Evolutionary conservation across 2,888 invertebrate species (phyloP), one percentile per base, ranked within the genome.

Genomic region (Lepidocyrtoides sp.): DNA sequence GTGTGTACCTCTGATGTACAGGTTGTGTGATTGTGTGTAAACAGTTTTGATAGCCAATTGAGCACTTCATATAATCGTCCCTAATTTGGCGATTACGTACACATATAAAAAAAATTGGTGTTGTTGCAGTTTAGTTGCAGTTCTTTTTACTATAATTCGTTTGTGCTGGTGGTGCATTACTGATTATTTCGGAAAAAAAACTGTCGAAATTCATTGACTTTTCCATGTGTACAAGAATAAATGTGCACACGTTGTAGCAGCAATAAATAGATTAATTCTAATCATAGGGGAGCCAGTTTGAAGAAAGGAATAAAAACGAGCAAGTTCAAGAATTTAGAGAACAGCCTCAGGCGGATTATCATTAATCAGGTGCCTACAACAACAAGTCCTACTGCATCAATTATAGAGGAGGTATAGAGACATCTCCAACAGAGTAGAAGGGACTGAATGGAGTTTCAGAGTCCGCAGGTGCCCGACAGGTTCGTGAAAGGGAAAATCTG

Each of bases 251-350:
- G n/a, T 66, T 32, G 12, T 20, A 14, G 26, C 26, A 2, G 51
- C 51, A 48, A 23, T 51, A n/a, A 23, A 72, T 75, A 48, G 20
- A 12, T 8, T 44, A 44, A 44, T n/a, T 29, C 1, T 32, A 32
- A 0, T 32, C 29, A 57, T 36, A 79, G 79, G 79, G 79, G 57
- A 82, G 82, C 82, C 41, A 82, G 82, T 82, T 63, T 82, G 60
- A 60, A 82, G 29, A 82, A 82, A 82, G 86, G 66, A 91, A 54
- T 91, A 91, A 91, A 86, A 69, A 91, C 91, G 91, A 91, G 91
- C 86, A 91, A 91, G 91, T 91, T 91, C 86, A 91, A 82, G 91
- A 91, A 91, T 63, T 86, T 91, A 86, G 91, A 91, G 82, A 91
- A 91, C 48, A 91, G 91, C 91, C 86, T 91, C 1, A 86, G 91